Percentiles rank a stretch among this genome's conserved stretches.
These are phyloP conservation scores for Australoheros scitulus DNA, from an alignment of 2,113 vertebrate genomes.

Conservation along the genomic window DNA sequence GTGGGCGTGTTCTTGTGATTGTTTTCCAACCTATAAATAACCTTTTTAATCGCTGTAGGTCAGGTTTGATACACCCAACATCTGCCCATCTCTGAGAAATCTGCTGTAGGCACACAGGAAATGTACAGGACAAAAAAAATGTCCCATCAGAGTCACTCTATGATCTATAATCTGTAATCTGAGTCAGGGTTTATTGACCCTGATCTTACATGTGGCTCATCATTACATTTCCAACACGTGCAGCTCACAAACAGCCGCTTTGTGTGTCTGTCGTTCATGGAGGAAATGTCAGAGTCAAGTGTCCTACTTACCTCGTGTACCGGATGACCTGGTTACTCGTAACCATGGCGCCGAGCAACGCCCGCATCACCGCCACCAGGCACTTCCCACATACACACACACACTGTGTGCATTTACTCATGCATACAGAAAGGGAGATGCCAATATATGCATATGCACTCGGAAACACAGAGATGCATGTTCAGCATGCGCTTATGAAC, in stretches of 20 bases:
- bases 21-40: not conserved
- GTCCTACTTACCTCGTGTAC: constrained; percentile 64
- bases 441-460: constrained; percentile 31
- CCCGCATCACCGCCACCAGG: constrained; percentile 30
- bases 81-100: not conserved
- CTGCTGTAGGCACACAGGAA: not conserved
- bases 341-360: constrained; percentile 40
- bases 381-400: constrained; percentile 1
- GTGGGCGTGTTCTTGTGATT: not conserved
- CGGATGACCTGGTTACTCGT: constrained; percentile 57
- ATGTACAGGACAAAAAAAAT: not conserved
- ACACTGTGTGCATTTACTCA: constrained; percentile 25
- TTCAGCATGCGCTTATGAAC: constrained; percentile 6
- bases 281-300: constrained; percentile 45
- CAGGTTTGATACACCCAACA: not conserved
- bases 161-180: constrained; percentile 11
- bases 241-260: constrained; percentile 18
- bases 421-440: constrained; percentile 32
- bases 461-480: constrained; percentile 9
- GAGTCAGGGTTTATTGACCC: not conserved
- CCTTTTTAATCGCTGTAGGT: not conserved
- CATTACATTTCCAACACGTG: not conserved
- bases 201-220: not conserved
- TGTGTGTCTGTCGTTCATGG: constrained; percentile 10
- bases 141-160: not conserved